Evolutionary conservation across 2,113 vertebrate genomes (phyloP).

Genomic region (Canis aureus): DNA sequence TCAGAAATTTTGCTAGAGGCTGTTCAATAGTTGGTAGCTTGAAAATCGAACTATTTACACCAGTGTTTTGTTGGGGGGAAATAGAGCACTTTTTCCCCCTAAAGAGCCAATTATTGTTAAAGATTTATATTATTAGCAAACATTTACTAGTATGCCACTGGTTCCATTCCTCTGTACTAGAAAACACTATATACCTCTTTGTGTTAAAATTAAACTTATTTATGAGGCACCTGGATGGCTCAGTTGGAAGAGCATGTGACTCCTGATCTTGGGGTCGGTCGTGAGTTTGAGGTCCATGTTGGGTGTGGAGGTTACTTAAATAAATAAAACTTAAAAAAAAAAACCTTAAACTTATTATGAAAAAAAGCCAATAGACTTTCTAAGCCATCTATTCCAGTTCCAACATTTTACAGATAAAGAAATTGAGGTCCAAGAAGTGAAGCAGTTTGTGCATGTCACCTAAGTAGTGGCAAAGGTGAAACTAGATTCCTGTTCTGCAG

Average conservation of each 20-base stretch:
- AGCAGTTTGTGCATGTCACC: neutral
- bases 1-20: neutral
- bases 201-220: neutral
- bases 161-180: neutral
- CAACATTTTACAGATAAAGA: neutral
- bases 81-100: neutral
- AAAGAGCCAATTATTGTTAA: slow-evolving; percentile 14
- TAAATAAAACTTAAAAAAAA: neutral
- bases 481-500: neutral
- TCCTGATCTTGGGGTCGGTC: neutral
- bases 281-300: neutral
- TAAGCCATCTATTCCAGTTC: neutral
- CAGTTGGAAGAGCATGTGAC: neutral
- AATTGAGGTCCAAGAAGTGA: neutral
- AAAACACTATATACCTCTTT: neutral
- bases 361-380: neutral
- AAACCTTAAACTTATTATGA: neutral
- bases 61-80: neutral
- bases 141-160: neutral
- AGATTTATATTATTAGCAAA: neutral
- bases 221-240: neutral
- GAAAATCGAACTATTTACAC: slow-evolving; percentile 14
- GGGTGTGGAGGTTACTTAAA: neutral
- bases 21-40: neutral
- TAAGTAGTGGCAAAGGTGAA: neutral